Percentiles rank a stretch among this genome's conserved stretches.
phyloP scores from a whole-genome alignment of 2,797 vertebrate genomes.

The Threskiornis aethiopicus region DNA sequence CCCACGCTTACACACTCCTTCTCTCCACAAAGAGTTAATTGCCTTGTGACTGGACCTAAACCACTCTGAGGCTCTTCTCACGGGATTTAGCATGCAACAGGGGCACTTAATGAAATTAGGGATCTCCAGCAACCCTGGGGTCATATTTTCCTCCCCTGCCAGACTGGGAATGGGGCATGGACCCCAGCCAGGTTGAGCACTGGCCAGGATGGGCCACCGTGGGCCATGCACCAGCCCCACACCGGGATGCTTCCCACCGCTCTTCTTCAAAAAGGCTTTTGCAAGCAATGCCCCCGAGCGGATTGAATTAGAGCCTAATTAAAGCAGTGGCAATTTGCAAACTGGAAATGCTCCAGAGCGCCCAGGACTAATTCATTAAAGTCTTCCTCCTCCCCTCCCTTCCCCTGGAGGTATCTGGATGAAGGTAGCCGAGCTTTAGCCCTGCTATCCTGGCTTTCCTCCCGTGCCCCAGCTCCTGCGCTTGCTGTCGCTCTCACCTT shows the following conservation, averaged over 20 bases:
- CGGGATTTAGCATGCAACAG: background rate
- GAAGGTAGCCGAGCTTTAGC: background rate
- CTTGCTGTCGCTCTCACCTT: background rate
- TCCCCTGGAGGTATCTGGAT: background rate
- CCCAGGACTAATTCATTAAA: conserved; percentile 26
- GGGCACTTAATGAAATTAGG: background rate
- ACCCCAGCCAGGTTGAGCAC: background rate
- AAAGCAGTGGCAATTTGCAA: conserved; percentile 48
- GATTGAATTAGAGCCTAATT: conserved; percentile 46
- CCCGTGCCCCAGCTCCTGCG: fast-evolving
- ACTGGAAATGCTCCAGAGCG: conserved; percentile 32
- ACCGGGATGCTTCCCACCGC: background rate
- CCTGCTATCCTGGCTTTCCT: background rate
- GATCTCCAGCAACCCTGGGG: background rate
- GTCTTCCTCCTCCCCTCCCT: conserved; percentile 9
- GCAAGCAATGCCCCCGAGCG: background rate
- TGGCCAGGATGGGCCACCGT: background rate
- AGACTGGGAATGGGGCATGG: background rate
- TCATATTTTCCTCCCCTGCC: background rate
- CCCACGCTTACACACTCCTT: background rate
- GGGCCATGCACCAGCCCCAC: background rate
- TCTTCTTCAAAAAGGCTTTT: conserved; percentile 25
- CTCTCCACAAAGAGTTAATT: background rate
- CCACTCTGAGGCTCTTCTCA: background rate
- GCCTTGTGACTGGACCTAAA: background rate